Evolutionary conservation across 2,888 invertebrate species (phyloP), one percentile per base, ranked within the genome.

Genomic region (Himalopsyche anomala): DNA sequence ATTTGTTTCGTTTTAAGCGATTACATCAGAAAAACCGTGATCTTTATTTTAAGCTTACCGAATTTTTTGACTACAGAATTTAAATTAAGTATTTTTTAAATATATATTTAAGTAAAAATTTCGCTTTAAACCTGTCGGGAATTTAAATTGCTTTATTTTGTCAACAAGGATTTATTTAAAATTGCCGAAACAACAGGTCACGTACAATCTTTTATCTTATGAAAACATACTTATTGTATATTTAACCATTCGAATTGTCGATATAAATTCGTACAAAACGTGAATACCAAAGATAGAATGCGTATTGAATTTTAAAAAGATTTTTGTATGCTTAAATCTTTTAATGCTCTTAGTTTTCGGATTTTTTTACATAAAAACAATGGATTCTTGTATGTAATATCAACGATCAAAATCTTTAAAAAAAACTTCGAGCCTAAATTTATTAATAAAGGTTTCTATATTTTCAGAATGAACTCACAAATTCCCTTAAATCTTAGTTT

Each of bases 21-120:
- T 62, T 62, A 28, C 62, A 62, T 62, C 62, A 62, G 28, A n/a
- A 62, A 62, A 62, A 62, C 19, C 62, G 62, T 62, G 62, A 28
- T 62, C 11, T 62, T 62, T 62, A 62, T 62, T 62, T 62, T 62
- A 62, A 19, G 28, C 11, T 62, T 8, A 62, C 9, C n/a, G n/a
- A 19, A 19, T 19, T 9, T 62, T 62, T 28, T 5, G 62, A 11
- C 9, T 62, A 19, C 28, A 28, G 15, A 62, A 62, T 62, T 62
- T 19, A 62, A 62, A 19, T n/a, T 5, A 62, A 51, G 51, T 51
- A 15, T 51, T 51, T 51, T 51, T 51, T 15, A 51, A 51, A 51
- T 51, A 51, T 51, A 15, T 15, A 62, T 62, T 19, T 28, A 62
- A 19, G 62, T 28, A 62, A 62, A 62, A 6, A 62, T 28, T 62